Percentiles rank a stretch among this genome's conserved stretches.
Evolutionary conservation across 1,140 invertebrate species (phyloP).

Genomic region (Drosophila pseudoananassae): DNA sequence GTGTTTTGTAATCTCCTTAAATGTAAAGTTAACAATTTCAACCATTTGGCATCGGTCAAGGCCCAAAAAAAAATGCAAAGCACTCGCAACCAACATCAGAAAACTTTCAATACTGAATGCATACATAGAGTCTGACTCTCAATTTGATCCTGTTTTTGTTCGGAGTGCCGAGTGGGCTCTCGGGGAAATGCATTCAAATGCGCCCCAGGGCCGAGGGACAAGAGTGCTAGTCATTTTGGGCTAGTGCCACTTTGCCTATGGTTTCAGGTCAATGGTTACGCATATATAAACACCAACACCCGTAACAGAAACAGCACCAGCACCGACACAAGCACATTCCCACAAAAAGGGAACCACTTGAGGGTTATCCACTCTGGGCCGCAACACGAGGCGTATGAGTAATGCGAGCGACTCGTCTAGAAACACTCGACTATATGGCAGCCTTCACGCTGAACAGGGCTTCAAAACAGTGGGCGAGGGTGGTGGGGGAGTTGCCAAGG

Average conservation of each 20-base stretch:
- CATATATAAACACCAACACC: conserved; percentile 8
- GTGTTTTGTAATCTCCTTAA: conserved; percentile 78
- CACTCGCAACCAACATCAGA: conserved; percentile 14
- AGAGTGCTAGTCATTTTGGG: conserved; percentile 62
- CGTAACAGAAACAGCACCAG: background rate
- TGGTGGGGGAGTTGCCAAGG: conserved; percentile 3
- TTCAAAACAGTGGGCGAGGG: conserved; percentile 1
- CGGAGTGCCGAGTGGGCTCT: background rate
- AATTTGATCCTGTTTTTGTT: conserved; percentile 18
- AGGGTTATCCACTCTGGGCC: conserved; percentile 14
- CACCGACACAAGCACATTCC: conserved; percentile 3
- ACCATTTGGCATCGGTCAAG: conserved; percentile 44
- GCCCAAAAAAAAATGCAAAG: conserved; percentile 25
- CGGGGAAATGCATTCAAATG: conserved; percentile 35
- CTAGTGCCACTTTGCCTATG: conserved; percentile 58
- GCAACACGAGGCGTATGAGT: conserved; percentile 57
- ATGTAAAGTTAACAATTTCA: conserved; percentile 77
- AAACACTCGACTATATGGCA: conserved; percentile 24
- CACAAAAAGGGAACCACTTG: conserved; percentile 32
- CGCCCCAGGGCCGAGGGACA: conserved; percentile 2
- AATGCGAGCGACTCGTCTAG: conserved; percentile 28
- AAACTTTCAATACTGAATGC: conserved; percentile 28
- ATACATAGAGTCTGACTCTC: conserved; percentile 9
- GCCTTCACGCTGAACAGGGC: conserved; percentile 1
- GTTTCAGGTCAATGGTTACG: conserved; percentile 60